Base-by-base conservation (phyloP, 2,888 invertebrate species). In the Sinopyrophorus schimmeli region DNA sequence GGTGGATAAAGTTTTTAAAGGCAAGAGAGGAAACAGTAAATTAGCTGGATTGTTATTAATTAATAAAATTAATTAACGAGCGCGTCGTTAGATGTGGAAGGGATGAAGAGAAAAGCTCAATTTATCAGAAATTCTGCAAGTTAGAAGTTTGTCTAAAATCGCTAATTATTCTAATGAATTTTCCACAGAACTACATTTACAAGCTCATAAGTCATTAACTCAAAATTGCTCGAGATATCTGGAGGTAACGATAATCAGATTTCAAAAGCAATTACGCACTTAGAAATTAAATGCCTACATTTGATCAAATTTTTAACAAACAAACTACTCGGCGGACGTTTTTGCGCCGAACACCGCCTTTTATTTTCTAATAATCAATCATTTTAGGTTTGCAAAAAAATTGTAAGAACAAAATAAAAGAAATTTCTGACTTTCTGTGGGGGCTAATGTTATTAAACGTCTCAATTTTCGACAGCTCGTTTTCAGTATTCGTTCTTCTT, bases 91-190 rank as follows among this genome's bases (percentile, higher is more conserved):
- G n/a, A n/a, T n/a, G n/a, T n/a, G n/a, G n/a, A n/a, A 3, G 28
- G 2, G 5, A 28, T 10, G 28, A 5, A 11, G 7, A 3, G 18
- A 15, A 11, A 7, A 27, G 34, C 34, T 24, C 32, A 34, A 34
- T 42, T 42, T 20, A 42, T 34, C 26, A 24, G 26, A 42, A 42
- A 42, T 26, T 42, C 17, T 26, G 16, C 34, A 27, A 32, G 42
- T 34, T 42, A 12, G n/a, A 34, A 40, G 40, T 40, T 47, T 27
- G n/a, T 17, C 21, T 32, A 18, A 23, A 40, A 47, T 40, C 41
- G 23, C 40, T 47, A 47, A 47, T 47, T 47, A 39, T 47, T 47
- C 38, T 39, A 47, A 47, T 47, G 34, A 47, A 47, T 47, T 40
- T 47, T 34, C 47, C 37, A 31, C 46, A 43, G 27, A 46, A 46